Evolutionary conservation across 2,113 vertebrate genomes (phyloP).

Genomic region (Dasyornis broadbenti): DNA sequence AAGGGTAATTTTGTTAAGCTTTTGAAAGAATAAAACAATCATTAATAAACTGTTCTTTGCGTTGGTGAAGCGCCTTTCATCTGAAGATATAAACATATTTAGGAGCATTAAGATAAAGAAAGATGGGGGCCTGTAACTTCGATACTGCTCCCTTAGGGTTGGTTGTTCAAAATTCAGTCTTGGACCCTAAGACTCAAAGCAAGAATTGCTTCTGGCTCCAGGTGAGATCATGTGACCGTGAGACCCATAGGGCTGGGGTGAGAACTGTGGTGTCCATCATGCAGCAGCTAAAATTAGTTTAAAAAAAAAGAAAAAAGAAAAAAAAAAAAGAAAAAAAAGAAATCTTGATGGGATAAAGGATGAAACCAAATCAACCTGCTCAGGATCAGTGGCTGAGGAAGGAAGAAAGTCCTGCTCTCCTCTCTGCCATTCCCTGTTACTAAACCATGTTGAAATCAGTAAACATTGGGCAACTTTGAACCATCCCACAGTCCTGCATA

Average conservation of each 20-base stretch:
- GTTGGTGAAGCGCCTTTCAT: not conserved
- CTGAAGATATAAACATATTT: not conserved
- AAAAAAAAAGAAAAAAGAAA: not conserved
- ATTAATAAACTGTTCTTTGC: not conserved
- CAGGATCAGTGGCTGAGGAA: not conserved
- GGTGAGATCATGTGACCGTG: not conserved
- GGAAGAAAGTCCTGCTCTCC: not conserved
- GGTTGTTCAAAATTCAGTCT: not conserved
- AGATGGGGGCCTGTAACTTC: not conserved
- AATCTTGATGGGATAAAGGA: not conserved
- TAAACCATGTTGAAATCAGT: constrained; percentile 1
- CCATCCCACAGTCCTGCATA: not conserved
- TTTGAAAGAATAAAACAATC: not conserved
- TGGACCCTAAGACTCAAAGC: not conserved
- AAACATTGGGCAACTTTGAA: not conserved
- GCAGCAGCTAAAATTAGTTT: not conserved
- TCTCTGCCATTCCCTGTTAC: not conserved
- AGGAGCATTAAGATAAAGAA: not conserved
- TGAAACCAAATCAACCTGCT: not conserved
- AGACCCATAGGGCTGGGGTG: not conserved
- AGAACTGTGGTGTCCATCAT: not conserved
- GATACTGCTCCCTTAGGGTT: not conserved
- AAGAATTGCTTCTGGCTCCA: not conserved
- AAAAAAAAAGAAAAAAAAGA: not conserved
- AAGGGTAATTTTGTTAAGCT: not conserved